These are phyloP conservation scores for Notarius lentiginosus DNA, from an alignment of 2,113 vertebrate genomes.

Conservation along the genomic window DNA sequence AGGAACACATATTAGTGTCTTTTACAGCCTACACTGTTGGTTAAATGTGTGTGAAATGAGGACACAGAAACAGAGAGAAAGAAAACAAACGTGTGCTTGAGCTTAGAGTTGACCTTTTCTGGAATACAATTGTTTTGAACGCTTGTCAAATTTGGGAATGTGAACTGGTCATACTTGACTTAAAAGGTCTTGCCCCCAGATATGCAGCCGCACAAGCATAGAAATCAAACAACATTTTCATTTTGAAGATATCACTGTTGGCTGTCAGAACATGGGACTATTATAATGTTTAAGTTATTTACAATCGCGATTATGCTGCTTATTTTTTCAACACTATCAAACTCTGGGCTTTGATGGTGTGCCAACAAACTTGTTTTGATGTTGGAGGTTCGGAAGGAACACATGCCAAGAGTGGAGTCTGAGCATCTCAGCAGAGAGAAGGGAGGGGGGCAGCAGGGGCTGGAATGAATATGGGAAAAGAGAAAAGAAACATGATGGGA, in stretches of 20 bases:
- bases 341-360: slow-evolving; percentile 74
- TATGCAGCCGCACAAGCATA: slow-evolving; percentile 19
- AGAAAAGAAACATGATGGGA: slow-evolving; percentile 44
- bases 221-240: slow-evolving; percentile 34
- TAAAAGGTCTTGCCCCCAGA: slow-evolving; percentile 1
- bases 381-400: slow-evolving; percentile 65
- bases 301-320: slow-evolving; percentile 67
- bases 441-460: not conserved
- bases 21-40: slow-evolving; percentile 37
- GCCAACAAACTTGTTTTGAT: slow-evolving; percentile 75
- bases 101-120: slow-evolving; percentile 25
- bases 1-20: slow-evolving; percentile 34
- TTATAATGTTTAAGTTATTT: slow-evolving; percentile 69
- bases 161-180: slow-evolving; percentile 15
- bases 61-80: slow-evolving; percentile 42
- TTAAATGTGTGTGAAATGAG: slow-evolving; percentile 34
- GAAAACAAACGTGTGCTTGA: slow-evolving; percentile 37
- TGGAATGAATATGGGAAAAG: slow-evolving; percentile 40
- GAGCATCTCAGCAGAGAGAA: slow-evolving; percentile 55
- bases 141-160: not conserved
- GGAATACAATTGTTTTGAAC: slow-evolving; percentile 28
- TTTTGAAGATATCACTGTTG: slow-evolving; percentile 41
- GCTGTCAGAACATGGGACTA: slow-evolving; percentile 45
- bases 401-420: slow-evolving; percentile 62
- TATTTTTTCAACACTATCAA: slow-evolving; percentile 72